Percentiles rank a stretch among this genome's conserved stretches.
phyloP scores from a whole-genome alignment of 2,888 invertebrate species.

The Oligia latruncula region DNA sequence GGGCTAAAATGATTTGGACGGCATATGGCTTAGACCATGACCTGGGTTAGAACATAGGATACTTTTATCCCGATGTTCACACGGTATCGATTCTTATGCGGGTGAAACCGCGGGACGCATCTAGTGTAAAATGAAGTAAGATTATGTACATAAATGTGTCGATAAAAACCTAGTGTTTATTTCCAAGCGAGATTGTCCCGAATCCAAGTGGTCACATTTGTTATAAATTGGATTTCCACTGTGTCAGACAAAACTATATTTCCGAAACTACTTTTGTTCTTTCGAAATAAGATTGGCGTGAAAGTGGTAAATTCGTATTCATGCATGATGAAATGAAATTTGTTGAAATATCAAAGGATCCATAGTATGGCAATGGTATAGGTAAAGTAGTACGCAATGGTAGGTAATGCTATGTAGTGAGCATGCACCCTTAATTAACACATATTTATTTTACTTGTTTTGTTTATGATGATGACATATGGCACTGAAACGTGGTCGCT shows the following conservation, averaged over 20 bases:
- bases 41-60: no score
- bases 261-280: slow-evolving; percentile 56
- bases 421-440: neutral
- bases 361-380: neutral
- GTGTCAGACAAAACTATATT: slow-evolving; percentile 51
- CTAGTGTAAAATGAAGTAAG: slow-evolving; percentile 2
- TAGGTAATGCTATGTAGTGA: no score
- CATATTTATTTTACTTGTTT: neutral
- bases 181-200: slow-evolving; percentile 36
- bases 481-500: no score
- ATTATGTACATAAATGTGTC: neutral
- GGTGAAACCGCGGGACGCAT: neutral
- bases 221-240: slow-evolving; percentile 61
- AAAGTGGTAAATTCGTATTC: slow-evolving; percentile 43
- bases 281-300: slow-evolving; percentile 54
- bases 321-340: neutral
- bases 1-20: neutral
- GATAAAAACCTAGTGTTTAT: slow-evolving; percentile 41
- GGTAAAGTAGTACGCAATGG: no score
- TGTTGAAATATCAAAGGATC: neutral
- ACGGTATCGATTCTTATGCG: neutral
- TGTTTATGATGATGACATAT: neutral
- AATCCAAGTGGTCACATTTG: slow-evolving; percentile 54
- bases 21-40: neutral
- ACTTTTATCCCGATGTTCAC: neutral